Evolutionary conservation across 2,888 invertebrate genomes (phyloP), one percentile per base, ranked within the genome.

Genomic region (Campoplex nolae): DNA sequence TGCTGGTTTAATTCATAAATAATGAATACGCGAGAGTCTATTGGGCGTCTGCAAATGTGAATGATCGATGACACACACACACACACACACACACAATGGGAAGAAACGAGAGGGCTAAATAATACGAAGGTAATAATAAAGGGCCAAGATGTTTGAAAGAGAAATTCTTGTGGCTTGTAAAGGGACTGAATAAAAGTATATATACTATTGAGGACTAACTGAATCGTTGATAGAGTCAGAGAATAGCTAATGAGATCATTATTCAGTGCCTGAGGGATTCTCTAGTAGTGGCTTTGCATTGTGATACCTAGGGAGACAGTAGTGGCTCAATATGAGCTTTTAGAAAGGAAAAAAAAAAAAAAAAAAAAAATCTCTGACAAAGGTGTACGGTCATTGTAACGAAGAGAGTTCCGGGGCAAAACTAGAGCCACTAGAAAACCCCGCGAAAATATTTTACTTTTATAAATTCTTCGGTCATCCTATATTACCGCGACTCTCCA

Each of bases 211-310:
- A 75, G 79, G 65, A 42, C 77, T n/a, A 78, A 76, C 68, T 65
- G 71, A 85, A 88, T 80, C 67, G 75, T 48, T 56, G 74, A 73
- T 74, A 38, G 3, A 75, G 77, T 79, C 84, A 81, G 84, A 84
- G 76, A 51, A 71, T 76, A 76, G 81, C 83, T 87, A 89, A 88
- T 85, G 87, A 89, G 88, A 89, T 88, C 85, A 83, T 89, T 88
- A 85, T 80, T 84, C 48, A 58, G 82, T 81, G 83, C 83, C 79
- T 75, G 54, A 73, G 85, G 65, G 77, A 75, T 65, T 70, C 68
- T 58, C 58, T 65, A 68, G 58, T 68, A 76, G 28, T 56, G 28
- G 38, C 38, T 75, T 45, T 13, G 23, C 28, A 35, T 75, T 32
- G 28, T 58, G 58, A 32, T 58, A 58, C 4, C 58, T 32, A 28